Conservation (phyloP, 2,888 invertebrate species). For the Meandrusa payeni region DNA sequence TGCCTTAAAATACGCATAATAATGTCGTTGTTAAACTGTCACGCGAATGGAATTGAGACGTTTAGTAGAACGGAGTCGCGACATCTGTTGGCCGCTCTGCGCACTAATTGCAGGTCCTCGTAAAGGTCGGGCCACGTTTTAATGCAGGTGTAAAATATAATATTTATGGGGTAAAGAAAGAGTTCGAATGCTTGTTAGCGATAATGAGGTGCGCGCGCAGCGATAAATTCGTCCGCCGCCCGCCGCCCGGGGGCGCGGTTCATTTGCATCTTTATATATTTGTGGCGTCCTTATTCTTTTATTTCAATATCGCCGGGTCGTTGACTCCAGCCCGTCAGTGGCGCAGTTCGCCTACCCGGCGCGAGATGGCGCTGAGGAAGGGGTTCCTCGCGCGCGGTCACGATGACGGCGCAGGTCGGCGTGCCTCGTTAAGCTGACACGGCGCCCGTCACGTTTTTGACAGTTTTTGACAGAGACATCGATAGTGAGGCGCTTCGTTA, state of each 20-base stretch:
- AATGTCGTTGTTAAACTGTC: slow-evolving; percentile 6
- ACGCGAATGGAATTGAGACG: slow-evolving; percentile 9
- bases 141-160: slow-evolving; percentile 77
- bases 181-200: slow-evolving; percentile 73
- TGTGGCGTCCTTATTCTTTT: slow-evolving; percentile 42
- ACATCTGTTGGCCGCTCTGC: slow-evolving; percentile 30
- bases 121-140: slow-evolving; percentile 34
- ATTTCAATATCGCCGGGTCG: slow-evolving; percentile 32
- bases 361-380: slow-evolving; percentile 57
- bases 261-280: slow-evolving; percentile 74
- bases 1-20: slow-evolving; percentile 4
- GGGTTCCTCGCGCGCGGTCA: slow-evolving; percentile 48
- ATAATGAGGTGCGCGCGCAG: slow-evolving; percentile 74
- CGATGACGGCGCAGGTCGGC: slow-evolving; percentile 40
- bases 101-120: slow-evolving; percentile 28
- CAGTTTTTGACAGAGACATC: slow-evolving; percentile 80
- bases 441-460: slow-evolving; percentile 77
- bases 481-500: slow-evolving; percentile 72
- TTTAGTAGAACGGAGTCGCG: slow-evolving; percentile 15
- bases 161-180: slow-evolving; percentile 75
- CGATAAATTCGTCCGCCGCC: slow-evolving; percentile 67
- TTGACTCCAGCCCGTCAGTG: slow-evolving; percentile 32
- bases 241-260: slow-evolving; percentile 66
- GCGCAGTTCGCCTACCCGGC: slow-evolving; percentile 42
- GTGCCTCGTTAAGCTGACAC: slow-evolving; percentile 76